Percentiles rank a stretch among this genome's conserved stretches.
Evolutionary conservation across 2,797 vertebrate species (phyloP).

Genomic region (Diplodus puntazzo): DNA sequence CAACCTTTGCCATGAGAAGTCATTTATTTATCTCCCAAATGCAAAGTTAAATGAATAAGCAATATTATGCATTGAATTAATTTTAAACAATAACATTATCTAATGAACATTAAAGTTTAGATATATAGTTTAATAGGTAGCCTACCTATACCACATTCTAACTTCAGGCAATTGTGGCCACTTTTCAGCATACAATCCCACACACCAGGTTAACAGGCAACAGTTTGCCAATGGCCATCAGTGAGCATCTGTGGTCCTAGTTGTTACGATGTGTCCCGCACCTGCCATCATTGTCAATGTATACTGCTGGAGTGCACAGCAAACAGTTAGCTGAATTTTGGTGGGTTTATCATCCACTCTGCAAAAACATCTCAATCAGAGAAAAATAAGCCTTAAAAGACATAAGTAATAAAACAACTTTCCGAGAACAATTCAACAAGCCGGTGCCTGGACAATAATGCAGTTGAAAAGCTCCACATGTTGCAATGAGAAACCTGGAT

Average conservation of each 20-base stretch:
- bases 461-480: conserved; percentile 22
- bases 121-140: too few relatives aligned
- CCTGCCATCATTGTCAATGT: neutral
- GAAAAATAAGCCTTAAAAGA: neutral
- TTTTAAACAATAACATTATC: neutral
- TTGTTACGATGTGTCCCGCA: too few relatives aligned
- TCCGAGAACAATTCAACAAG: conserved; percentile 11
- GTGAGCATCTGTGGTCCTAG: too few relatives aligned
- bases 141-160: too few relatives aligned
- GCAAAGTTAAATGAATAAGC: neutral
- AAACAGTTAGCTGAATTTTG: neutral
- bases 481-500: conserved; percentile 48
- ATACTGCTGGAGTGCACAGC: neutral
- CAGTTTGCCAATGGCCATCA: too few relatives aligned
- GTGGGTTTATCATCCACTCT: neutral
- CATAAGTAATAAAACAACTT: neutral
- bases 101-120: too few relatives aligned
- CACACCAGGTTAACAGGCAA: too few relatives aligned
- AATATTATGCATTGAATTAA: neutral
- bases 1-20: too few relatives aligned
- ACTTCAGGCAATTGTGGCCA: too few relatives aligned
- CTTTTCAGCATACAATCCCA: too few relatives aligned
- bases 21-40: too few relatives aligned
- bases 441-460: conserved; percentile 15
- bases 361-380: neutral